phyloP scores from a whole-genome alignment of 2,888 invertebrate species.

The Gnatocerus cornutus region DNA sequence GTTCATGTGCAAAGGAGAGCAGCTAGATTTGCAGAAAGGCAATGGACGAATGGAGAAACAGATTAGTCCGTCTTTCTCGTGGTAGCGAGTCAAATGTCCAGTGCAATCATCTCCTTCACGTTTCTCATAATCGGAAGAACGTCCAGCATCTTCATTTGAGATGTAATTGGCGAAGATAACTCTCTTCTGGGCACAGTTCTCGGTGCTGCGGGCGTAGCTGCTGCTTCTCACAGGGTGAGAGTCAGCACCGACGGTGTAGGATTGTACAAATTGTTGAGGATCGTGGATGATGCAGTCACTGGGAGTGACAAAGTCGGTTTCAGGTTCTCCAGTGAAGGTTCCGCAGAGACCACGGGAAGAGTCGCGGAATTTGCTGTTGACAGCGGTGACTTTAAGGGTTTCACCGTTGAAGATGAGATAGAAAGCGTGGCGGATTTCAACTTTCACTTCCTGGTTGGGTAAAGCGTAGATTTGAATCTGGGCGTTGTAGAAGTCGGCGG shows the following conservation, averaged over 20 bases:
- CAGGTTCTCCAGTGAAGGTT: constrained; percentile 75
- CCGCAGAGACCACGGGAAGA: constrained; percentile 79
- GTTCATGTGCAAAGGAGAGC: constrained; percentile 62
- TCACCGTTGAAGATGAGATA: constrained; percentile 75
- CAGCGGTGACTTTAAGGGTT: constrained; percentile 69
- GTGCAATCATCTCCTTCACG: constrained; percentile 55
- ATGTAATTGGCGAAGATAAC: constrained; percentile 69
- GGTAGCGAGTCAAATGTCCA: constrained; percentile 72
- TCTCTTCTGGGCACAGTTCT: constrained; percentile 65
- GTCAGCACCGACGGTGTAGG: constrained; percentile 73
- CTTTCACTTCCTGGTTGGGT: constrained; percentile 74
- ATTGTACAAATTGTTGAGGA: constrained; percentile 74
- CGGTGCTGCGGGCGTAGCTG: not conserved
- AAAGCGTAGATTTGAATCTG: constrained; percentile 71
- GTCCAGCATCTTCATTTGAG: constrained; percentile 66
- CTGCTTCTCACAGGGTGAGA: not conserved
- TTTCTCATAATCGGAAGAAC: constrained; percentile 18
- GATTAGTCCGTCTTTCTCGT: constrained; percentile 71
- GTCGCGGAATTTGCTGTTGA: constrained; percentile 71
- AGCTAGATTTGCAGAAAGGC: constrained; percentile 72
- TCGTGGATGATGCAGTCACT: constrained; percentile 73
- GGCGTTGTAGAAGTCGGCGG: constrained; percentile 63
- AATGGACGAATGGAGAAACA: constrained; percentile 76
- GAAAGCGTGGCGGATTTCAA: constrained; percentile 73
- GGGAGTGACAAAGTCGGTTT: constrained; percentile 76